Evolutionary conservation across 2,113 vertebrate genomes (phyloP).

Genomic region (Myotis yumanensis): DNA sequence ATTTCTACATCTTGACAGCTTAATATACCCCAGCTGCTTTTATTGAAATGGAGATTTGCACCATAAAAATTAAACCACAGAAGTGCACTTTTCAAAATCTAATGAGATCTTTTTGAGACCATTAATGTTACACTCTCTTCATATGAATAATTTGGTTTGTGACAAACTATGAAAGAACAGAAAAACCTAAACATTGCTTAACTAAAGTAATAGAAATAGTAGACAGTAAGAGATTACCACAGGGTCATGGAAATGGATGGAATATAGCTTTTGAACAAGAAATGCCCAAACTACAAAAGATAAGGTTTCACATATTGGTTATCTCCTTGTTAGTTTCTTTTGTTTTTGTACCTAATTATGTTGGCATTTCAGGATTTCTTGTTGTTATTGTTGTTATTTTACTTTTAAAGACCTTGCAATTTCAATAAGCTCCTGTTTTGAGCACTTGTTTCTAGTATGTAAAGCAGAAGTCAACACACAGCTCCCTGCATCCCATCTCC

Average conservation of each 20-base stretch:
- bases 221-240: neutral
- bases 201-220: neutral
- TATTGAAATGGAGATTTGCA: slow-evolving; percentile 12
- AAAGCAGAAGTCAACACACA: neutral
- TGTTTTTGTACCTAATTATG: neutral
- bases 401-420: neutral
- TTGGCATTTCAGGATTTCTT: neutral
- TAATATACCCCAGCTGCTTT: neutral
- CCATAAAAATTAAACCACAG: slow-evolving; percentile 16
- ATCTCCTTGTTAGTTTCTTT: neutral
- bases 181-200: neutral
- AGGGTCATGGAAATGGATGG: neutral
- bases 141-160: neutral
- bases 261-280: neutral
- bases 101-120: slow-evolving; percentile 6
- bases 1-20: neutral
- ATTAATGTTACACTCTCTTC: neutral
- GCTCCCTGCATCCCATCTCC: neutral
- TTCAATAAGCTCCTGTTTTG: neutral
- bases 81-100: slow-evolving; percentile 26
- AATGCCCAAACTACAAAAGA: neutral
- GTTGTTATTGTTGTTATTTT: neutral
- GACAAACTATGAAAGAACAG: neutral
- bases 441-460: neutral
- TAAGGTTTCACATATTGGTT: neutral